Evolutionary conservation across 2,113 vertebrate species (phyloP).

Genomic region (Prietella phreatophila): DNA sequence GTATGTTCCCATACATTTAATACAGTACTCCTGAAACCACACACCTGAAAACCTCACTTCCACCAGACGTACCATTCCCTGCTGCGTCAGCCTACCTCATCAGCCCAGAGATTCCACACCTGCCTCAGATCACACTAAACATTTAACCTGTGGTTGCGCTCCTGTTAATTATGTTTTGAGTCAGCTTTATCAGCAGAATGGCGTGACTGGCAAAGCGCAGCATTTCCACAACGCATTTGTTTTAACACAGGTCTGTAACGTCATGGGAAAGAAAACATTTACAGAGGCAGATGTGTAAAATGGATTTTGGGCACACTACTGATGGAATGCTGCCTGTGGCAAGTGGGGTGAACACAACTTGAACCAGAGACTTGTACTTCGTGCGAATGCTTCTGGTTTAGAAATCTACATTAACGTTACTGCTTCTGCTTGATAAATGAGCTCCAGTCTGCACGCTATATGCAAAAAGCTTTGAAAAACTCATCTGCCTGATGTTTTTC

Average conservation of each 20-base stretch:
- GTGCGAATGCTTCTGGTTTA: neutral
- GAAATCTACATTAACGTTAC: neutral
- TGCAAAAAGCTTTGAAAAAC: constrained; percentile 35
- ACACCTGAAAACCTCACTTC: constrained; percentile 34
- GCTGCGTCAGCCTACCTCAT: constrained; percentile 46
- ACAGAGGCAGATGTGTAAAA: neutral
- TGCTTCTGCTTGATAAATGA: neutral
- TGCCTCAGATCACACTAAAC: constrained; percentile 2
- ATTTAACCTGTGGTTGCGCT: neutral
- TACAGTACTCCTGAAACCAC: constrained; percentile 17
- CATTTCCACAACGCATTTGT: neutral
- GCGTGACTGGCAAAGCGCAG: neutral
- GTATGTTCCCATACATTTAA: neutral
- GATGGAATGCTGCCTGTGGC: neutral
- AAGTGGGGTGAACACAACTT: neutral
- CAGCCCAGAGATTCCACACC: neutral
- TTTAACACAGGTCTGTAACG: neutral
- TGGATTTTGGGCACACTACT: neutral
- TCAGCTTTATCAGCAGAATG: neutral
- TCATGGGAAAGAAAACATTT: too few relatives aligned
- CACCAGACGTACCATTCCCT: constrained; percentile 19
- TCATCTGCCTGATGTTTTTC: constrained; percentile 20
- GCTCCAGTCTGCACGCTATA: constrained; percentile 24
- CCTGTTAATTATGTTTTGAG: neutral
- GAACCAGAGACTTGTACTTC: neutral